Conservation (phyloP, 2,888 invertebrate species). For the Polydesmus complanatus region DNA sequence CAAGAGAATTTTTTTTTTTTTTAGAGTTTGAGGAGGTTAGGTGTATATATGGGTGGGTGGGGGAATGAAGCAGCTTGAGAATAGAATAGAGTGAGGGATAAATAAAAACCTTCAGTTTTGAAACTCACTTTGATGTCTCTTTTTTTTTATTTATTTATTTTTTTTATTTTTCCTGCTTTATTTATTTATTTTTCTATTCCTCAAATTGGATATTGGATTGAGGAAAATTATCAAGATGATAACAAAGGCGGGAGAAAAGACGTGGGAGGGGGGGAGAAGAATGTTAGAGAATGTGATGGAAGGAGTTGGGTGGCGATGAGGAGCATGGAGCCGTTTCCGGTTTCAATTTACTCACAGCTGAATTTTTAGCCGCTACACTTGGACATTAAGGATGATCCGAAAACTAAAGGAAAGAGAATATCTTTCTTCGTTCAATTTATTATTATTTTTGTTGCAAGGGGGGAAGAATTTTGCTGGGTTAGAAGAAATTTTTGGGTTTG, state of each 20-base stretch:
- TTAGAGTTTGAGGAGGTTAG: no score
- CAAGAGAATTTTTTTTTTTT: constrained; percentile 19
- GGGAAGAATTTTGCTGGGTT: no score
- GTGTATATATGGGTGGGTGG: no score
- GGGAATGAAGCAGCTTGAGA: no score
- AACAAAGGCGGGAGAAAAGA: not conserved
- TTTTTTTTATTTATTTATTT: not conserved
- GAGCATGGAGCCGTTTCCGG: not conserved
- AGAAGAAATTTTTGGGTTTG: no score
- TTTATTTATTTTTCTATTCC: not conserved
- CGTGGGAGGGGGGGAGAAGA: not conserved
- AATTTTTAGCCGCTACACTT: no score
- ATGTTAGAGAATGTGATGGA: not conserved
- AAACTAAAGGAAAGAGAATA: no score
- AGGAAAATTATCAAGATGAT: not conserved
- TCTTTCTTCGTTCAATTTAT: no score
- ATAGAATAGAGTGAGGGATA: not conserved
- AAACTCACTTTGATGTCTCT: not conserved
- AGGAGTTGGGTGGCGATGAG: not conserved
- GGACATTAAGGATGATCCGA: no score
- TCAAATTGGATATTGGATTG: not conserved
- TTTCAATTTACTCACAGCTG: no score
- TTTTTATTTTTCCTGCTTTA: no score
- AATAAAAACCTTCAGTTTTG: not conserved
- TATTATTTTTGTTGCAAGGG: no score